Conservation (phyloP, 2,113 vertebrate genomes). For the Caretta caretta region DNA sequence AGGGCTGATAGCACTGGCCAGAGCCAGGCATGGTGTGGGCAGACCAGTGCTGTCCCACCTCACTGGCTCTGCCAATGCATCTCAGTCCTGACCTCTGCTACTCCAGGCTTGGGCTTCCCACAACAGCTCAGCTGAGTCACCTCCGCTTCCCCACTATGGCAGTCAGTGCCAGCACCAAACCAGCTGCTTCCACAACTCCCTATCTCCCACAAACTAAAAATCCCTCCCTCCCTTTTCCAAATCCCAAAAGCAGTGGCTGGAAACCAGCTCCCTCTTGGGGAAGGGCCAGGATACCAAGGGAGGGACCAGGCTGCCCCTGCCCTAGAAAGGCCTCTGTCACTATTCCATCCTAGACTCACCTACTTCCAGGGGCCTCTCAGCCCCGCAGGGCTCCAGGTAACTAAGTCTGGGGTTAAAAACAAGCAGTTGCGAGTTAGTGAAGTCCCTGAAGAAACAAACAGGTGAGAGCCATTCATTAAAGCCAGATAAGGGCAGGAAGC, state of each 20-base stretch:
- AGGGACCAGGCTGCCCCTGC: neutral
- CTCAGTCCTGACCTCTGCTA: rapidly evolving
- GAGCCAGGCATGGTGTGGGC: neutral
- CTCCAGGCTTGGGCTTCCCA: rapidly evolving
- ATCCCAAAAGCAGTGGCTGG: rapidly evolving
- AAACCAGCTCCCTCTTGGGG: neutral
- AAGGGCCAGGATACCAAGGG: rapidly evolving
- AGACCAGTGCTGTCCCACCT: neutral
- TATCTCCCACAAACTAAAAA: neutral
- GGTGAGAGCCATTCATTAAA: neutral
- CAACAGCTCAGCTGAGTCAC: neutral
- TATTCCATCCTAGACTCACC: neutral
- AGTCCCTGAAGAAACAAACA: neutral
- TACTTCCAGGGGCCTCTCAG: neutral
- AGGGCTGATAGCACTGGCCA: neutral
- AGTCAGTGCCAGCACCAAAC: neutral
- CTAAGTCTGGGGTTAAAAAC: neutral
- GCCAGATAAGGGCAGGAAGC: rapidly evolving
- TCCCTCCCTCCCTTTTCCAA: rapidly evolving
- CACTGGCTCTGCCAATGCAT: neutral
- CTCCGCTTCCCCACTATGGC: neutral
- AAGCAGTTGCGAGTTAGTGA: neutral
- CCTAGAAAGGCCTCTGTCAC: rapidly evolving
- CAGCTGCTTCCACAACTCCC: neutral
- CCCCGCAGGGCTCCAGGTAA: rapidly evolving